Conservation (phyloP, 2,888 invertebrate species). For the Ommatoiulus sabulosus region DNA sequence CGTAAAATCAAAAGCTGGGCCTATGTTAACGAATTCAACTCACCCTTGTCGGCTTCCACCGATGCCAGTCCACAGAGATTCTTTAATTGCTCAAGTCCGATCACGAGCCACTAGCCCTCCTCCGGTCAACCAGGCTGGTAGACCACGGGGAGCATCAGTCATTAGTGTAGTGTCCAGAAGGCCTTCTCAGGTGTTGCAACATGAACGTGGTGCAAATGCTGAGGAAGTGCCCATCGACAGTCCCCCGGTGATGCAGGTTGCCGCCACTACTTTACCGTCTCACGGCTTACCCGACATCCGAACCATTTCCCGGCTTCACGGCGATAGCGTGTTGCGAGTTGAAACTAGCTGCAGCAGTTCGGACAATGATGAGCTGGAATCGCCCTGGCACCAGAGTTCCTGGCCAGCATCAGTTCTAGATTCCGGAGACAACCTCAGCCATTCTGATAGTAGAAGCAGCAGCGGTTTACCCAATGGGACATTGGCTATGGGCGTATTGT, state of each 20-base stretch:
- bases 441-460: constrained; percentile 42
- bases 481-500: constrained; percentile 29
- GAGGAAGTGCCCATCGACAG: constrained; percentile 31
- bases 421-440: constrained; percentile 1
- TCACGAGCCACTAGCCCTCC: constrained; percentile 39
- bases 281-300: constrained; percentile 25
- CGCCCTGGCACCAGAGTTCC: constrained; percentile 45
- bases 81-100: constrained; percentile 32
- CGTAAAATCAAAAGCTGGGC: not conserved
- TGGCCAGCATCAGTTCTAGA: constrained; percentile 16
- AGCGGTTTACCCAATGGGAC: constrained; percentile 14
- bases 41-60: constrained; percentile 29
- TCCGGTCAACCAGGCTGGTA: not conserved
- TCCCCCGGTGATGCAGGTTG: constrained; percentile 20
- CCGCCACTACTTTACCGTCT: not conserved
- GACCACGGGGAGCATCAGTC: constrained; percentile 46
- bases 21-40: not conserved
- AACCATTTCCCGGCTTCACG: constrained; percentile 1
- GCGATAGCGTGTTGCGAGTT: not conserved
- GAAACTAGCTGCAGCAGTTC: constrained; percentile 10
- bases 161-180: constrained; percentile 26
- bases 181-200: constrained; percentile 5
- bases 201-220: not conserved
- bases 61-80: constrained; percentile 14
- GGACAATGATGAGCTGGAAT: constrained; percentile 39